Conservation (phyloP, 2,797 vertebrate species). For the Heterohyrax brucei region DNA sequence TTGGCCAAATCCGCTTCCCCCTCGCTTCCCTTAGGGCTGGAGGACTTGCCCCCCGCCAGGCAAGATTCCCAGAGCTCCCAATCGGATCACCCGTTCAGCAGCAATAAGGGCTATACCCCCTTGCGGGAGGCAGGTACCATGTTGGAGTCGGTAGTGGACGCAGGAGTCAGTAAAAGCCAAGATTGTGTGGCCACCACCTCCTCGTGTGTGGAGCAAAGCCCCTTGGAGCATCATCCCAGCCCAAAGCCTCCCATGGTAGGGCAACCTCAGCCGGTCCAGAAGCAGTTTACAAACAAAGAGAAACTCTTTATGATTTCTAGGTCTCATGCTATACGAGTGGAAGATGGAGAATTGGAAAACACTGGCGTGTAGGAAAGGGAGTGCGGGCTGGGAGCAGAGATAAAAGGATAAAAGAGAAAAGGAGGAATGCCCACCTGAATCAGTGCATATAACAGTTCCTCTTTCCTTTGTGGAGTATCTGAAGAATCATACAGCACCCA, state of each 20-base stretch:
- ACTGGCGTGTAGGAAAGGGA: conserved; percentile 87
- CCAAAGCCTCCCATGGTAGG: conserved; percentile 78
- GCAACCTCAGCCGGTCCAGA: conserved; percentile 85
- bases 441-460: not conserved
- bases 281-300: conserved; percentile 94
- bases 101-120: conserved; percentile 98
- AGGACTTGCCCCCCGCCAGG: conserved; percentile 75
- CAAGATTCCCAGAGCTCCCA: conserved; percentile 91
- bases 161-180: conserved; percentile 87
- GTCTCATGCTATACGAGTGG: conserved; percentile 88
- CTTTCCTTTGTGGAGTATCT: conserved; percentile 7
- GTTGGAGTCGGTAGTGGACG: conserved; percentile 92
- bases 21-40: conserved; percentile 88
- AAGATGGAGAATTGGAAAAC: conserved; percentile 90
- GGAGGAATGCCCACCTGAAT: not conserved
- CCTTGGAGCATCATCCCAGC: conserved; percentile 80
- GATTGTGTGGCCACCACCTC: conserved; percentile 87
- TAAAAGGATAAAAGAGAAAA: not conserved
- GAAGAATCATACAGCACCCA: conserved; percentile 88
- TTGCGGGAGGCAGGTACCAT: conserved; percentile 95
- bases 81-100: conserved; percentile 92
- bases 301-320: conserved; percentile 94
- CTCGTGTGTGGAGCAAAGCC: conserved; percentile 80
- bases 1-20: conserved; percentile 91
- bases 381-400: not conserved